Conservation (phyloP, 2,113 vertebrate species). For the Ascaphus truei region DNA sequence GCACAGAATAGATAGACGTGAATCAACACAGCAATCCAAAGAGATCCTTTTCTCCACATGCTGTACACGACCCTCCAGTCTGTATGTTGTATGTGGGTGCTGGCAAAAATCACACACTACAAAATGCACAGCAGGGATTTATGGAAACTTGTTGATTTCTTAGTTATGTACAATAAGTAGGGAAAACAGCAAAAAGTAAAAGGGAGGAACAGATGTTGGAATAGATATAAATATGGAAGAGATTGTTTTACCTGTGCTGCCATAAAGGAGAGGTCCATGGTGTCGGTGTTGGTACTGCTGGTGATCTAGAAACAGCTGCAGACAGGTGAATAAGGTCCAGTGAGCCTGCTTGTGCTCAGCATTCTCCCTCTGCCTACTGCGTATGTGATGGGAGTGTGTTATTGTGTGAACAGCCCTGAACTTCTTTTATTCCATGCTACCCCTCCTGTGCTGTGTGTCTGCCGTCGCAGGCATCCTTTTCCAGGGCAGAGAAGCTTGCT, state of each 20-base stretch:
- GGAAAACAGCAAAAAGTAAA: background rate
- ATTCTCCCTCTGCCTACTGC: background rate
- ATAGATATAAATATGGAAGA: background rate
- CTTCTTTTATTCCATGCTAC: background rate
- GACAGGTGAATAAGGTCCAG: background rate
- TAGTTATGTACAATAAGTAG: no score
- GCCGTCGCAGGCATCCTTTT: background rate
- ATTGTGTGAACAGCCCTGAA: background rate
- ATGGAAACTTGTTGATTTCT: background rate
- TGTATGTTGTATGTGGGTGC: no score
- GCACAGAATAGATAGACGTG: no score
- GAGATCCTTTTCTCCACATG: no score
- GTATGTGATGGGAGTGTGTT: background rate
- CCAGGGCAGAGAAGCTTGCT: background rate
- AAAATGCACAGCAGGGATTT: background rate
- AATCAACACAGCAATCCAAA: no score
- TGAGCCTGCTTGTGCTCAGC: background rate
- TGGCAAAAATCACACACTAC: no score
- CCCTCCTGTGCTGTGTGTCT: background rate
- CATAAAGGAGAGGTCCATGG: conserved; percentile 95
- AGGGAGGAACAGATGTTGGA: no score
- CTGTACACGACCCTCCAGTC: no score
- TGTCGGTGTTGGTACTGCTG: conserved; percentile 40
- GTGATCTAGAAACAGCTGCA: background rate
- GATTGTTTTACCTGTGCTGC: conserved; percentile 80